phyloP scores from a whole-genome alignment of 2,888 invertebrate genomes.

The Pogonocherus hispidulus region DNA sequence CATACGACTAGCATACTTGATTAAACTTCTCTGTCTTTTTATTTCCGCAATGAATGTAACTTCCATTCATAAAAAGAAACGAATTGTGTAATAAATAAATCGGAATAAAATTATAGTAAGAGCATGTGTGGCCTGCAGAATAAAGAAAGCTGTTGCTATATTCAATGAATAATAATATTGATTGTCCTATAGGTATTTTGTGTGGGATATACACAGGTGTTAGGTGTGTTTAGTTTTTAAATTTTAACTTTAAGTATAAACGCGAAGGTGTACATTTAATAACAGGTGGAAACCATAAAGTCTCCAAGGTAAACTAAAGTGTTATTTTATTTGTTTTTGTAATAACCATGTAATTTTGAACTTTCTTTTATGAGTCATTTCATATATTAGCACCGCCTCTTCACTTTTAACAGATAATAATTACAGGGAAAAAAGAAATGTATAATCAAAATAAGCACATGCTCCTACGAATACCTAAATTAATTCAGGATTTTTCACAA shows the following conservation, averaged over 20 bases:
- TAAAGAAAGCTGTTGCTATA: slow-evolving; percentile 13
- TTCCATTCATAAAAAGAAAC: slow-evolving; percentile 21
- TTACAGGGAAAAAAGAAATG: no score
- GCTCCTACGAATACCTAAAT: no score
- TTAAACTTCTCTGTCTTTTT: slow-evolving; percentile 4
- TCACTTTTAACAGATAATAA: no score
- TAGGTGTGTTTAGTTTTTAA: slow-evolving; percentile 25
- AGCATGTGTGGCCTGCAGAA: slow-evolving; percentile 13
- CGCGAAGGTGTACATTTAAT: slow-evolving; percentile 18
- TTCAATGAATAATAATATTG: slow-evolving; percentile 24
- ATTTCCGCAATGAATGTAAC: slow-evolving; percentile 23
- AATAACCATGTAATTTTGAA: no score
- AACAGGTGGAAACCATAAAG: slow-evolving; percentile 19
- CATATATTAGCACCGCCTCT: no score
- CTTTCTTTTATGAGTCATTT: no score
- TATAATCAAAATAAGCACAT: no score
- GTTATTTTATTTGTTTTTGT: slow-evolving; percentile 12
- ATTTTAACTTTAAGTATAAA: slow-evolving; percentile 12
- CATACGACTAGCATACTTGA: slow-evolving; percentile 7
- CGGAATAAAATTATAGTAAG: slow-evolving; percentile 29
- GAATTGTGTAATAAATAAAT: slow-evolving; percentile 23
- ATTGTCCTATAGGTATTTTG: slow-evolving; percentile 21
- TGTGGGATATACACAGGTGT: slow-evolving; percentile 29
- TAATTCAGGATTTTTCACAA: no score
- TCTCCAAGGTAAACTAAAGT: slow-evolving; percentile 5